Conservation (phyloP, 1,140 invertebrate genomes). For the Eurytemora carolleeae region DNA sequence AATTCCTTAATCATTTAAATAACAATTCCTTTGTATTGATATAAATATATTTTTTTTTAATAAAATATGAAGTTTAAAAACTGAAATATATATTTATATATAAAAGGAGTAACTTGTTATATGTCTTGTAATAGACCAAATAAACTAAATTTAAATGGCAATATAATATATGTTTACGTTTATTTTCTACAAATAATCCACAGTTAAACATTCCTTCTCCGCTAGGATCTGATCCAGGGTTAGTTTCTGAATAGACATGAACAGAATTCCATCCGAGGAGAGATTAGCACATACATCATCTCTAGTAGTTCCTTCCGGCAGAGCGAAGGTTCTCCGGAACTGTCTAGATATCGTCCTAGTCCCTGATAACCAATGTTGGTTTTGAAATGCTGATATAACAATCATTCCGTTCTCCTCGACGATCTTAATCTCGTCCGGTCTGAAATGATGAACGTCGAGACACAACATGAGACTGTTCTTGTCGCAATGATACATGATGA, state of each 20-base stretch:
- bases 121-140: no score
- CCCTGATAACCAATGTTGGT: slow-evolving; percentile 1
- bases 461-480: slow-evolving; percentile 7
- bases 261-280: slow-evolving; percentile 9
- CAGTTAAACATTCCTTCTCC: no score
- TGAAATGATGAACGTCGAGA: slow-evolving; percentile 3
- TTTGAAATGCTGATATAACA: neutral
- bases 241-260: slow-evolving; percentile 10
- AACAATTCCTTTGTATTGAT: no score
- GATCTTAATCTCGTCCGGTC: slow-evolving; percentile 12
- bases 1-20: no score
- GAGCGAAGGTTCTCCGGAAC: slow-evolving; percentile 9
- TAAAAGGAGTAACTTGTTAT: no score
- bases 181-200: no score
- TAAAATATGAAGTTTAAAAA: no score
- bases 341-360: slow-evolving; percentile 8
- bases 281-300: slow-evolving; percentile 9
- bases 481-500: neutral
- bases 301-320: slow-evolving; percentile 1
- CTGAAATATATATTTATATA: no score
- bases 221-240: no score
- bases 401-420: slow-evolving; percentile 3
- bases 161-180: no score
- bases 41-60: no score
- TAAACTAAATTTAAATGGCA: no score